Percentiles rank a stretch among this genome's conserved stretches.
These are phyloP conservation scores for Bovichtus variegatus DNA, from an alignment of 2,797 vertebrate genomes.

Conservation along the genomic window DNA sequence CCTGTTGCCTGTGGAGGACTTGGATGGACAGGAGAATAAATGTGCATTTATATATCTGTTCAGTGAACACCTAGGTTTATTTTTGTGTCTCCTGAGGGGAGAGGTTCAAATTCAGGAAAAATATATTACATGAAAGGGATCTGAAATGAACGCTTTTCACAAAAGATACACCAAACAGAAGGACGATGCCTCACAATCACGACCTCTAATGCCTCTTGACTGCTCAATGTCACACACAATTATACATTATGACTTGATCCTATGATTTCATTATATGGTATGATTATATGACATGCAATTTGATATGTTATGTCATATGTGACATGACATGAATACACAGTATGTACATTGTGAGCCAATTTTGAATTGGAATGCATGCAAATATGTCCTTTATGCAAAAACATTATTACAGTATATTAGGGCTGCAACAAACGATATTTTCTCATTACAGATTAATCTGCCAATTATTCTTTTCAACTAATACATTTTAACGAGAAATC, in stretches of 20 bases:
- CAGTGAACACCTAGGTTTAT: conserved; percentile 32
- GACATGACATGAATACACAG: neutral
- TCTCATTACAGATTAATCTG: neutral
- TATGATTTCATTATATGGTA: neutral
- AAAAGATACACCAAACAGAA: conserved; percentile 36
- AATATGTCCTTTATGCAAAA: neutral
- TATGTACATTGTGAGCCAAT: neutral
- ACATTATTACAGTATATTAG: neutral
- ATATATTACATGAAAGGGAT: conserved; percentile 27
- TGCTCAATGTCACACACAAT: conserved; percentile 7
- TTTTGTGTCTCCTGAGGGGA: conserved; percentile 50
- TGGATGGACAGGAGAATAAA: conserved; percentile 51
- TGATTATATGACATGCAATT: neutral
- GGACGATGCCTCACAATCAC: conserved; percentile 19
- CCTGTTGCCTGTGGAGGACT: conserved; percentile 29
- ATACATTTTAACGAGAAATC: neutral
- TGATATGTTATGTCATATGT: neutral
- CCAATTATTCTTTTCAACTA: neutral
- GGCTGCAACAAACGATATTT: neutral
- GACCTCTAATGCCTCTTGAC: conserved; percentile 16
- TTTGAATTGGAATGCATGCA: neutral
- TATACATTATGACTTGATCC: neutral
- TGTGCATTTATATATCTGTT: conserved; percentile 50
- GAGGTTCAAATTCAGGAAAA: conserved; percentile 48
- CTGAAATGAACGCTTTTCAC: conserved; percentile 40